A percentile compares a stretch with the other conserved stretches of the same genome.
phyloP scores from a whole-genome alignment of 2,797 vertebrate species.

The Salmo trutta region DNA sequence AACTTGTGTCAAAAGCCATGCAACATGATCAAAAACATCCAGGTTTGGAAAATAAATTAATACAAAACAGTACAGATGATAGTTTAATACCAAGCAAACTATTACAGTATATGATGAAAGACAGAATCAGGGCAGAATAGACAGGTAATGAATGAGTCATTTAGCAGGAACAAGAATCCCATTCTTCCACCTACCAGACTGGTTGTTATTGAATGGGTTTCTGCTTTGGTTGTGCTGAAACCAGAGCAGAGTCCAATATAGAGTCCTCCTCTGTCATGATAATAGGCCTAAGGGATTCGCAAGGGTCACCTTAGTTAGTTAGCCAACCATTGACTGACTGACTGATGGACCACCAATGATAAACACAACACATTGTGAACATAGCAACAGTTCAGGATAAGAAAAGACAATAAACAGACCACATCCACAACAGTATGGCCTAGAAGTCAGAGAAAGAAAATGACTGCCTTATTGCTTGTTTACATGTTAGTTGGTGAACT shows the following conservation, averaged over 20 bases:
- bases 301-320: not conserved
- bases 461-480: not conserved
- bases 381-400: not conserved
- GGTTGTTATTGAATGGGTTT: too few species aligned
- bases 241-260: not conserved
- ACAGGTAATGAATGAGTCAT: not conserved
- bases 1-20: not conserved
- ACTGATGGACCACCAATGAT: not conserved
- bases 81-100: not conserved
- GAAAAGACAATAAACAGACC: not conserved
- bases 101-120: not conserved
- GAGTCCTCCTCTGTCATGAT: not conserved
- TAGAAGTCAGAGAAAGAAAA: not conserved
- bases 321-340: not conserved
- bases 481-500: not conserved
- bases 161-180: not conserved
- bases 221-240: not conserved
- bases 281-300: not conserved
- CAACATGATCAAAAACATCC: not conserved
- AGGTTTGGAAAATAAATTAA: not conserved
- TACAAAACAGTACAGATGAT: not conserved
- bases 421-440: not conserved
- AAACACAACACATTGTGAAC: not conserved
- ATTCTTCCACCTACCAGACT: not conserved
- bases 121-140: not conserved